Evolutionary conservation across 2,888 invertebrate genomes (phyloP).

Genomic region (Rosalia funebris): DNA sequence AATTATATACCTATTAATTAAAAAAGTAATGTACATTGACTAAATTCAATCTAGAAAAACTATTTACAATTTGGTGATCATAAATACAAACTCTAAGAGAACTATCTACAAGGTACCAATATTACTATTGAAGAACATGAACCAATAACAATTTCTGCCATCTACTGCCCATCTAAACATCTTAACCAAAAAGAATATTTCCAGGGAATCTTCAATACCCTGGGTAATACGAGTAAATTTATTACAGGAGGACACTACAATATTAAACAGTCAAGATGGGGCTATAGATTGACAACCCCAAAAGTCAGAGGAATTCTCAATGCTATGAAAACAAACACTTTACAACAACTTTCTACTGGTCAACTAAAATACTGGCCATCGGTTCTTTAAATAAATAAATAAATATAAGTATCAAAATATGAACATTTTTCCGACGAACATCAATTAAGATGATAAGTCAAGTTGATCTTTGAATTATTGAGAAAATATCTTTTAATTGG

Average conservation of each 20-base stretch:
- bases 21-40: too few species aligned
- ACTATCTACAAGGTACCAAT: conserved; percentile 39
- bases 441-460: too few species aligned
- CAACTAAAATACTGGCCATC: conserved; percentile 43
- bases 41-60: too few species aligned
- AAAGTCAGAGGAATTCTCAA: conserved; percentile 32
- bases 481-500: too few species aligned
- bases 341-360: conserved; percentile 19
- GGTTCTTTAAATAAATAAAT: too few species aligned
- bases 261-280: conserved; percentile 35
- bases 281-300: conserved; percentile 28
- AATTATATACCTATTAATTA: too few species aligned
- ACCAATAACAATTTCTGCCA: conserved; percentile 16
- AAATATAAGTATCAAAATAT: too few species aligned
- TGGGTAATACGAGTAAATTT: conserved; percentile 35
- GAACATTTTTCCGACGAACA: too few species aligned
- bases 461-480: too few species aligned
- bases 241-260: conserved; percentile 6
- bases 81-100: conserved; percentile 25
- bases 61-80: too few species aligned
- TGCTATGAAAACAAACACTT: conserved; percentile 19
- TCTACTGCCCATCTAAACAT: conserved; percentile 20
- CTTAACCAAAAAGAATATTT: conserved; percentile 36
- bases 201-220: conserved; percentile 33
- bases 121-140: conserved; percentile 28